phyloP scores from a whole-genome alignment of 2,797 vertebrate species.

The Lagocephalus sceleratus region DNA sequence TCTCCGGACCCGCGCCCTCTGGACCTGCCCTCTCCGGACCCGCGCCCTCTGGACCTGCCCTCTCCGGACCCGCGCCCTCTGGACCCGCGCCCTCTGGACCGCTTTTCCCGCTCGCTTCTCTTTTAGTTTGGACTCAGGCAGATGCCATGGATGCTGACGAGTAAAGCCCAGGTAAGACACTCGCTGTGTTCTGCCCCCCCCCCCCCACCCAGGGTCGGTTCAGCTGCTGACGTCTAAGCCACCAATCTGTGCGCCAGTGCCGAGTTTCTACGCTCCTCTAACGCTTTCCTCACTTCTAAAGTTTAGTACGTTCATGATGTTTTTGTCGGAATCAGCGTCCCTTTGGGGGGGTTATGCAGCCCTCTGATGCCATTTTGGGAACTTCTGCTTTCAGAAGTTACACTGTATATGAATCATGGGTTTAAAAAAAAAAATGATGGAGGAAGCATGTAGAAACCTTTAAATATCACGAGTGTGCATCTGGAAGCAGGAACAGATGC shows the following conservation, averaged over 20 bases:
- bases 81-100: too few relatives aligned
- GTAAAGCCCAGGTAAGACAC: slow-evolving; percentile 59
- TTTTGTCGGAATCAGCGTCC: too few relatives aligned
- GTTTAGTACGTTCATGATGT: too few relatives aligned
- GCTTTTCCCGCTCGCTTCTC: slow-evolving; percentile 16
- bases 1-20: too few relatives aligned
- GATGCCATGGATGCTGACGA: slow-evolving; percentile 48
- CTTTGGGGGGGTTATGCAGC: neutral
- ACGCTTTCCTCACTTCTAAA: too few relatives aligned
- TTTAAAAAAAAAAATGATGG: slow-evolving; percentile 47
- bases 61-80: too few relatives aligned
- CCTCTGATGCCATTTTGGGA: slow-evolving; percentile 15
- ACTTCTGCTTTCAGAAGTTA: slow-evolving; percentile 58
- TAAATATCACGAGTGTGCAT: neutral
- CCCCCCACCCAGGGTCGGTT: too few relatives aligned
- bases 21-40: too few relatives aligned
- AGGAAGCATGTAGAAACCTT: slow-evolving; percentile 25
- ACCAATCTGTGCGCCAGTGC: too few relatives aligned
- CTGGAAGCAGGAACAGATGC: slow-evolving; percentile 1
- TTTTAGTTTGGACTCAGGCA: neutral
- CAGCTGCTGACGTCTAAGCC: too few relatives aligned
- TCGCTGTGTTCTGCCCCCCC: neutral
- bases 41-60: too few relatives aligned
- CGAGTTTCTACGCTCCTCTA: too few relatives aligned
- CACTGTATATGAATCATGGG: slow-evolving; percentile 36